Evolutionary conservation across 2,113 vertebrate genomes (phyloP).

Genomic region (Chrysemys picta): DNA sequence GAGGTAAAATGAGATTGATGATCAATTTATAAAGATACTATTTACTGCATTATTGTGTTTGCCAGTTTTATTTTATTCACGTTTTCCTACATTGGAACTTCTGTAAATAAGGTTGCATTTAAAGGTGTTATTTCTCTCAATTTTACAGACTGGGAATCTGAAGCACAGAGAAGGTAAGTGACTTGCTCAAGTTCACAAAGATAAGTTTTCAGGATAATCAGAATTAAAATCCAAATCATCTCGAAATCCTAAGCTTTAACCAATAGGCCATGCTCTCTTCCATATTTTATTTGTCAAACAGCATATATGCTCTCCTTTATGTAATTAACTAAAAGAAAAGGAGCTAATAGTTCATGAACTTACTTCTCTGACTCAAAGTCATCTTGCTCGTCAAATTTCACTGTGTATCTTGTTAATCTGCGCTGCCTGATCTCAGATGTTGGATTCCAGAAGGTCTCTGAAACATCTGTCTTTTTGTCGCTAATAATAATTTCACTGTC

Average conservation of each 20-base stretch:
- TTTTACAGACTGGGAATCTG: neutral
- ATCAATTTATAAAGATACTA: neutral
- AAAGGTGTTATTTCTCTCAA: neutral
- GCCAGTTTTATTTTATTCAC: neutral
- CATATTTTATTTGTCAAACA: neutral
- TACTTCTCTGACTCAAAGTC: conserved; percentile 95
- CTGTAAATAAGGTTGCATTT: neutral
- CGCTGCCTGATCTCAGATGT: conserved; percentile 90
- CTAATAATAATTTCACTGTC: conserved; percentile 97
- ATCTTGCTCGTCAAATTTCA: conserved; percentile 93
- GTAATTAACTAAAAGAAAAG: neutral
- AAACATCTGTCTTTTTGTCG: conserved; percentile 92
- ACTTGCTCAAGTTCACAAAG: neutral
- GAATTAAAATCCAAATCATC: neutral
- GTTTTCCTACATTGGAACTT: neutral
- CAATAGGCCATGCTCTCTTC: neutral
- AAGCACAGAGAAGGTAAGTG: neutral
- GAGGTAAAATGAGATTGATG: neutral
- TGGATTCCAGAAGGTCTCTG: conserved; percentile 95
- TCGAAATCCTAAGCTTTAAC: neutral
- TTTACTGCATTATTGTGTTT: neutral
- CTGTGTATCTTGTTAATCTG: conserved; percentile 90
- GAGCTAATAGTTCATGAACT: conserved; percentile 37
- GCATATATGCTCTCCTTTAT: neutral
- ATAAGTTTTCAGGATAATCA: neutral